These are phyloP conservation scores for Electrophaes corylata DNA, from an alignment of 2,888 invertebrate species.

Conservation along the genomic window DNA sequence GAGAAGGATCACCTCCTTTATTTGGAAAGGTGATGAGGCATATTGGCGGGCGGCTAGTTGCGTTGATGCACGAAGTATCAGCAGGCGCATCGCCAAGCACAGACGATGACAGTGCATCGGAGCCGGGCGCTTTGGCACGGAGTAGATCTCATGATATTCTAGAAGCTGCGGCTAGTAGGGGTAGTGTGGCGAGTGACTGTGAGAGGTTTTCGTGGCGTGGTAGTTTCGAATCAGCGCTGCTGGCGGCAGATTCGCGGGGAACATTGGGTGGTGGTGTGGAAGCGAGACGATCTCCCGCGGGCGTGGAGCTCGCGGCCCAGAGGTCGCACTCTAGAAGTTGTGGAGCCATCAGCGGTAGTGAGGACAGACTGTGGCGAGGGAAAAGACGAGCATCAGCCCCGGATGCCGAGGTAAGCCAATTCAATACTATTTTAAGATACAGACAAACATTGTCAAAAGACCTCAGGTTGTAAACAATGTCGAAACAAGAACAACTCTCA, in stretches of 20 bases:
- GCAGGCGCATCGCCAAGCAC: conserved; percentile 90
- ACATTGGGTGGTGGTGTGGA: conserved; percentile 90
- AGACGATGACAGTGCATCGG: conserved; percentile 89
- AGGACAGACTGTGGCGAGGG: conserved; percentile 80
- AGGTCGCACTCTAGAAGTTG: conserved; percentile 92
- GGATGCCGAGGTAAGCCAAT: conserved; percentile 73
- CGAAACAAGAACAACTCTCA: conserved; percentile 35
- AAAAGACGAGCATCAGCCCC: conserved; percentile 77
- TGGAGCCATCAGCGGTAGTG: conserved; percentile 92
- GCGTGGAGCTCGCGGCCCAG: conserved; percentile 91
- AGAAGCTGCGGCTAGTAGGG: conserved; percentile 83
- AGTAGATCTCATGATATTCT: conserved; percentile 93
- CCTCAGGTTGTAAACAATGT: conserved; percentile 26
- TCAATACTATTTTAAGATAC: neutral
- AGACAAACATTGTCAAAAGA: conserved; percentile 12
- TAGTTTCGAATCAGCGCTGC: conserved; percentile 95
- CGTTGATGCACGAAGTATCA: conserved; percentile 96
- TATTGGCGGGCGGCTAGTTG: conserved; percentile 93
- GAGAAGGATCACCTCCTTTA: conserved; percentile 90
- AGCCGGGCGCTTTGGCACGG: conserved; percentile 87
- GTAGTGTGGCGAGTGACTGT: conserved; percentile 92
- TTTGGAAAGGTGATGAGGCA: conserved; percentile 97
- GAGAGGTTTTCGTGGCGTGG: conserved; percentile 96
- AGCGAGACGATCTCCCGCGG: conserved; percentile 92
- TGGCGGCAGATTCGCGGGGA: conserved; percentile 94